phyloP scores from a whole-genome alignment of 1,140 invertebrate genomes.

The Paralvinella palmiformis region DNA sequence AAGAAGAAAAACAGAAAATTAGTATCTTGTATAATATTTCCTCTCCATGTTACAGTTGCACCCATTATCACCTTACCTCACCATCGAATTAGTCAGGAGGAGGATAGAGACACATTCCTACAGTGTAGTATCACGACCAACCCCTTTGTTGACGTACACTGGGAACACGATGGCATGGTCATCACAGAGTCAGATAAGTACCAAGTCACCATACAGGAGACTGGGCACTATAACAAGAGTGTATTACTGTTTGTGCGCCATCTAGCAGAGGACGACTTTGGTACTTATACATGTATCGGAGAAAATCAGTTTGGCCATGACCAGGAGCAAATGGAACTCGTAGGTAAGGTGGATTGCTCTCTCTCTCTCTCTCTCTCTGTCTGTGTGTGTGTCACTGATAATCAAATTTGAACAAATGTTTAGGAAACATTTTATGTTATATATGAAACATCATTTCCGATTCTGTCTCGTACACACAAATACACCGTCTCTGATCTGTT shows the following conservation, averaged over 20 bases:
- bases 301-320: not conserved
- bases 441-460: too few relatives aligned
- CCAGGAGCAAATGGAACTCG: not conserved
- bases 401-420: too few relatives aligned
- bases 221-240: not conserved
- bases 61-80: not conserved
- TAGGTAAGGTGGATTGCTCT: not conserved
- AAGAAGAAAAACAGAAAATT: too few relatives aligned
- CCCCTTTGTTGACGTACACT: not conserved
- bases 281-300: not conserved
- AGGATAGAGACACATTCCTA: not conserved
- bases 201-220: not conserved
- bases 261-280: not conserved
- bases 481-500: too few relatives aligned
- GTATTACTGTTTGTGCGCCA: not conserved
- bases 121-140: not conserved
- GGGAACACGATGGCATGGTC: not conserved
- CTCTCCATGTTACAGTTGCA: too few relatives aligned
- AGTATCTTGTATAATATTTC: too few relatives aligned
- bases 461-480: too few relatives aligned
- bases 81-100: not conserved
- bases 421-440: too few relatives aligned
- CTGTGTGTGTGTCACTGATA: too few relatives aligned
- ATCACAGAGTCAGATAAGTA: not conserved
- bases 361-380: not conserved